Percentiles rank a stretch among this genome's conserved stretches.
Evolutionary conservation across 2,113 vertebrate genomes (phyloP).

Genomic region (Psephotus haematonotus): DNA sequence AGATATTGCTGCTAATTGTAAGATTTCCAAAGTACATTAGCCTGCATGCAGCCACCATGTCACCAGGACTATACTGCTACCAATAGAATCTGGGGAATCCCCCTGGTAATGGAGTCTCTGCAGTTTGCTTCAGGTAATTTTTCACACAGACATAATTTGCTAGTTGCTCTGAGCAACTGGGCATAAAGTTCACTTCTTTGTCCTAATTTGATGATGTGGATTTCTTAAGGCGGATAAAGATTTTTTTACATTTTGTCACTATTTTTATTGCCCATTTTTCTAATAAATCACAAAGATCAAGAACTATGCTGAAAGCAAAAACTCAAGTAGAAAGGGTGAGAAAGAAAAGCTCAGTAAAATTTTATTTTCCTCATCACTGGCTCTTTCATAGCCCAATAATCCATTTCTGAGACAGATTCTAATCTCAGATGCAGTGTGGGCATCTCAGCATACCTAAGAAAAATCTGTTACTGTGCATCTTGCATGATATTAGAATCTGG

Average conservation of each 20-base stretch:
- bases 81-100: background rate
- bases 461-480: constrained; percentile 35
- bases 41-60: background rate
- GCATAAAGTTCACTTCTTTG: background rate
- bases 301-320: background rate
- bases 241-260: background rate
- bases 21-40: background rate
- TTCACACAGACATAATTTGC: background rate
- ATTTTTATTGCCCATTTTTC: constrained; percentile 6
- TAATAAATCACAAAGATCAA: background rate
- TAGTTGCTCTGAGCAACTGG: background rate
- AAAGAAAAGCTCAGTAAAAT: background rate
- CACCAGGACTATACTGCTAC: background rate
- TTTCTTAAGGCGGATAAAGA: background rate
- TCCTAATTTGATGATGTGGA: background rate
- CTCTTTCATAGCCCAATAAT: constrained; percentile 1
- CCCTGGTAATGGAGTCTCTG: background rate
- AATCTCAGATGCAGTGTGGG: background rate
- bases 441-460: background rate
- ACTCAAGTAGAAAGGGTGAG: background rate
- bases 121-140: background rate
- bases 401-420: constrained; percentile 11
- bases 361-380: constrained; percentile 41
- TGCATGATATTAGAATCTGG: constrained; percentile 43
- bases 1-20: background rate